Conservation (phyloP, 2,113 vertebrate species). For the Odobenus rosmarus region DNA sequence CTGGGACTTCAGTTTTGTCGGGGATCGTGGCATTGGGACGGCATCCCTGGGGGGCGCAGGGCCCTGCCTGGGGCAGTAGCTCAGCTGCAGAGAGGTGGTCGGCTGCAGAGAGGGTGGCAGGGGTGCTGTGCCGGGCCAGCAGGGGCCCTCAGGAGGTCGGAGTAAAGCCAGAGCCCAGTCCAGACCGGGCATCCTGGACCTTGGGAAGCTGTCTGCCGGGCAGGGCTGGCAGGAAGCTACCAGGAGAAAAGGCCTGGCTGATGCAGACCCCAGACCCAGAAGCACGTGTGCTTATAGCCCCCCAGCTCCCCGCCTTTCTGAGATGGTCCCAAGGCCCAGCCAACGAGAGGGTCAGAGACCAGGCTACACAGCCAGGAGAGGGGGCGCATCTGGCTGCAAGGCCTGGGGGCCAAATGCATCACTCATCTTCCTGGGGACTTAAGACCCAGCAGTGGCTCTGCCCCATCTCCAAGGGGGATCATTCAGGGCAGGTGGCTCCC, state of each 20-base stretch:
- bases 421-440: not conserved
- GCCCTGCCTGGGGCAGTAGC: not conserved
- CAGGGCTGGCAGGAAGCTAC: not conserved
- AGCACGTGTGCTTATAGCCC: not conserved
- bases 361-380: not conserved
- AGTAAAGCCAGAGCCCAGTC: not conserved
- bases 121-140: not conserved
- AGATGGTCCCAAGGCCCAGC: not conserved
- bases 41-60: too few relatives aligned
- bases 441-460: not conserved
- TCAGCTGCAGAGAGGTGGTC: not conserved
- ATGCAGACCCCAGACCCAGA: not conserved
- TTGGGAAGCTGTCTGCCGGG: not conserved
- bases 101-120: not conserved
- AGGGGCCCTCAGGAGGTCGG: not conserved
- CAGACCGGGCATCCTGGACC: not conserved
- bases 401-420: not conserved
- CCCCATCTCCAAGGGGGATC: not conserved
- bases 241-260: not conserved
- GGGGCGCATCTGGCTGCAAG: not conserved
- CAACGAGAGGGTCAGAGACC: not conserved
- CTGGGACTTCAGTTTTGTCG: too few relatives aligned
- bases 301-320: not conserved
- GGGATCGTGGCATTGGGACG: accelerated
- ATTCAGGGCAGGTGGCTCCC: not conserved